A percentile compares a stretch with the other conserved stretches of the same genome.
Conservation (phyloP, 2,888 invertebrate species). For the Sphecodes monilicornis region DNA sequence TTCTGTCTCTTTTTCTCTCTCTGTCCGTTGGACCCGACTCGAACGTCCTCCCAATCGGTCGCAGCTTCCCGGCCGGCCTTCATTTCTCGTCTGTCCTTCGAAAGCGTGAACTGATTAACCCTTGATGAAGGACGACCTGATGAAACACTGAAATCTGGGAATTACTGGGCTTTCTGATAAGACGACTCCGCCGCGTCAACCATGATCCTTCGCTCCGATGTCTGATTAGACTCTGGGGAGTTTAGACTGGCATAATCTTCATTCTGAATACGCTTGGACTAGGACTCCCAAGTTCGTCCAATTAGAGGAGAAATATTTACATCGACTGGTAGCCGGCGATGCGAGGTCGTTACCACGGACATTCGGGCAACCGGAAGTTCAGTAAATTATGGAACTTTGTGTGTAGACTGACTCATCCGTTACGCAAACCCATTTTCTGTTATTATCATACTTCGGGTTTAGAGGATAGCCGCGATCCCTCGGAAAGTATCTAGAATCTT, state of each 20-base stretch:
- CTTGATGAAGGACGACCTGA: conserved; percentile 52
- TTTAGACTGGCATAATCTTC: background rate
- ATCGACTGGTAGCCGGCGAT: background rate
- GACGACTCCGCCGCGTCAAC: conserved; percentile 15
- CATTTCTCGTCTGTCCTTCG: background rate
- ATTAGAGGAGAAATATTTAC: conserved; percentile 5
- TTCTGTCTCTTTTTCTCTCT: background rate
- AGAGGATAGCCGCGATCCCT: too few relatives aligned
- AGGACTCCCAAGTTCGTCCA: background rate
- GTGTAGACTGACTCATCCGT: background rate
- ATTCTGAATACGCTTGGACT: background rate
- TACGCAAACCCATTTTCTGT: background rate
- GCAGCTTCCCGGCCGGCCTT: background rate
- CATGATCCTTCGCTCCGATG: background rate
- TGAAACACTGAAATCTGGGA: conserved; percentile 44
- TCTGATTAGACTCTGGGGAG: background rate
- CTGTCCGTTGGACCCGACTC: background rate
- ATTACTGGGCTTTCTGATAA: conserved; percentile 43
- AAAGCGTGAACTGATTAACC: conserved; percentile 51
- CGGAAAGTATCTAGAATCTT: background rate
- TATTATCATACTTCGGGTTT: background rate
- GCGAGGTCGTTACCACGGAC: background rate
- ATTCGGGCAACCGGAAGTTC: background rate
- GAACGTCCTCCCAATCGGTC: background rate
- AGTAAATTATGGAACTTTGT: background rate